Percentiles rank a stretch among this genome's conserved stretches.
Conservation (phyloP, 1,140 invertebrate genomes). For the Drosophila bocki region DNA sequence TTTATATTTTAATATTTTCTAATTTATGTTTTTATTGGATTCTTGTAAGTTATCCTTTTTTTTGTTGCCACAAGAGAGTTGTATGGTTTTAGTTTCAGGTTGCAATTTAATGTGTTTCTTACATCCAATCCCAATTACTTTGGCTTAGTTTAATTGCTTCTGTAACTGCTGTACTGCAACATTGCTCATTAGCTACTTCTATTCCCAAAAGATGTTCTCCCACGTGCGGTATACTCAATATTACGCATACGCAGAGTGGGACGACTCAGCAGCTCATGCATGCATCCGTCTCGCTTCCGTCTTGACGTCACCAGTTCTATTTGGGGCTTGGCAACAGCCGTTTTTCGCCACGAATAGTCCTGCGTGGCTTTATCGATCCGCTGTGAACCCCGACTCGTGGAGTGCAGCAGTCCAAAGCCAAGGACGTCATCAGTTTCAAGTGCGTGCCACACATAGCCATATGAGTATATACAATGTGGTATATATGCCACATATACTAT, state of each 20-base stretch:
- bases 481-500: constrained; percentile 14
- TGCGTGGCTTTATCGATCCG: constrained; percentile 70
- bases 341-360: constrained; percentile 37
- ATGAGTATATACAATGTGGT: constrained; percentile 1
- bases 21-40: background rate
- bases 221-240: constrained; percentile 62
- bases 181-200: constrained; percentile 1
- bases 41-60: background rate
- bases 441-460: constrained; percentile 48
- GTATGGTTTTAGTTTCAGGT: background rate
- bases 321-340: constrained; percentile 72
- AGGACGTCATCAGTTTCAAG: constrained; percentile 78
- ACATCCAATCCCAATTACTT: background rate
- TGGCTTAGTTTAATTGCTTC: constrained; percentile 9
- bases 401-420: constrained; percentile 62
- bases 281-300: constrained; percentile 64
- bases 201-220: constrained; percentile 7
- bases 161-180: background rate
- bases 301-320: constrained; percentile 76
- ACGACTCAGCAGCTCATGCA: background rate
- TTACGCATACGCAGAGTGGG: constrained; percentile 58
- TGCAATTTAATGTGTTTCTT: background rate
- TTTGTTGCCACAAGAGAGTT: background rate
- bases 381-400: constrained; percentile 46
- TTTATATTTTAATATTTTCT: background rate